Evolutionary conservation across 2,888 invertebrate species (phyloP), one percentile per base, ranked within the genome.

Genomic region (Pterobdella sp.): DNA sequence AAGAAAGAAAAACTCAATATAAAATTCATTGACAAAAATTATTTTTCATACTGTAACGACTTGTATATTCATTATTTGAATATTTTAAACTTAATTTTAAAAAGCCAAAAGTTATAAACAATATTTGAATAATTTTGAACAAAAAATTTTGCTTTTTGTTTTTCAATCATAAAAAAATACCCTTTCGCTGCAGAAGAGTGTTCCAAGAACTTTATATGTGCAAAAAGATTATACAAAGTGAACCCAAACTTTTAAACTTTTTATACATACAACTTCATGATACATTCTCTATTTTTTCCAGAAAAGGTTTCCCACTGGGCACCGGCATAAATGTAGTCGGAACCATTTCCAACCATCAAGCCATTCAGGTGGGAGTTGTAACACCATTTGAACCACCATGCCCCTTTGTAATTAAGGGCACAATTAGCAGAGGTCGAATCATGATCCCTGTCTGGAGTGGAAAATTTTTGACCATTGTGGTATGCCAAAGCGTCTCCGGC

Each of bases 301-400:
- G 18, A 26, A 56, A 56, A 56, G 14, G n/a, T 18, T n/a, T 18
- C 14, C 60, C 60, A 56, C n/a, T 18, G 7, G n/a, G 60, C 60
- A 26, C 60, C 60, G n/a, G 60, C 60, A 56, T 7, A 56, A 26
- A 56, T 56, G n/a, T 56, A 26, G 14, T 7, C 7, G 26, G 60
- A 7, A 22, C 7, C 7, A 4, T 22, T 22, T 18, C 60, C 60
- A 26, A n/a, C n/a, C 60, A 56, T 56, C n/a, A 56, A 3, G 7
- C 60, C 60, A 56, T 56, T 56, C 60, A 56, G 26, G n/a, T 56
- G 18, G 60, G 14, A 56, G 60, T 56, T n/a, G 60, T 14, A 56
- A 56, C 60, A 56, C n/a, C 3, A 7, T 26, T n/a, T 56, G 60
- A 56, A 56, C 60, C 60, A 56, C 60, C 60, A 56, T 4, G n/a